Evolutionary conservation across 2,797 vertebrate genomes (phyloP).

Genomic region (Trematomus bernacchii): DNA sequence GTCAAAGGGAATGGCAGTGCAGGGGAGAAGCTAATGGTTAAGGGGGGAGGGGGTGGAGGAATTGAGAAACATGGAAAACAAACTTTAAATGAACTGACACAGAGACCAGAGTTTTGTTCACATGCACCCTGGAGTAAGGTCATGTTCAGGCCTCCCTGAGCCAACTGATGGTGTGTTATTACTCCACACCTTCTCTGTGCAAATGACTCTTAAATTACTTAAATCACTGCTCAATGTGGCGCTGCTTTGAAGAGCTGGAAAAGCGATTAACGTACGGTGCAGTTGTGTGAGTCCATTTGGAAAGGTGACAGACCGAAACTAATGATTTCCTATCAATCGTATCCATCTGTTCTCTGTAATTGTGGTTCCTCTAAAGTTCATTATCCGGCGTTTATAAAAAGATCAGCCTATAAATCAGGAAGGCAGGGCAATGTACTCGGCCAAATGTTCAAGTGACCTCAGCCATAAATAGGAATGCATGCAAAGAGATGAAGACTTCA

Average conservation of each 20-base stretch:
- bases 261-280: not conserved
- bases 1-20: constrained; percentile 26
- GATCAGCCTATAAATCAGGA: constrained; percentile 22
- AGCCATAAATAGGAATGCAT: constrained; percentile 36
- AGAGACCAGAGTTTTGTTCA: constrained; percentile 38
- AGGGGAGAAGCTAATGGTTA: constrained; percentile 10
- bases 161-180: constrained; percentile 31
- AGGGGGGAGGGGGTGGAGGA: constrained; percentile 5
- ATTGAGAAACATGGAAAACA: constrained; percentile 51
- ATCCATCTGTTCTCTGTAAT: constrained; percentile 42
- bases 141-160: constrained; percentile 11
- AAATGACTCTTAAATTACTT: not conserved
- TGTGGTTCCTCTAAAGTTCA: constrained; percentile 34
- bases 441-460: constrained; percentile 18
- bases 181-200: constrained; percentile 20
- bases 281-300: constrained; percentile 22
- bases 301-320: constrained; percentile 8
- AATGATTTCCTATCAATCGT: constrained; percentile 25
- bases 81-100: constrained; percentile 45
- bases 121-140: constrained; percentile 23
- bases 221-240: not conserved
- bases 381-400: constrained; percentile 13
- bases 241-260: not conserved
- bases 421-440: not conserved
- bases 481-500: constrained; percentile 5